phyloP scores from a whole-genome alignment of 1,140 invertebrate species.

The Drosophila parabipectinata region DNA sequence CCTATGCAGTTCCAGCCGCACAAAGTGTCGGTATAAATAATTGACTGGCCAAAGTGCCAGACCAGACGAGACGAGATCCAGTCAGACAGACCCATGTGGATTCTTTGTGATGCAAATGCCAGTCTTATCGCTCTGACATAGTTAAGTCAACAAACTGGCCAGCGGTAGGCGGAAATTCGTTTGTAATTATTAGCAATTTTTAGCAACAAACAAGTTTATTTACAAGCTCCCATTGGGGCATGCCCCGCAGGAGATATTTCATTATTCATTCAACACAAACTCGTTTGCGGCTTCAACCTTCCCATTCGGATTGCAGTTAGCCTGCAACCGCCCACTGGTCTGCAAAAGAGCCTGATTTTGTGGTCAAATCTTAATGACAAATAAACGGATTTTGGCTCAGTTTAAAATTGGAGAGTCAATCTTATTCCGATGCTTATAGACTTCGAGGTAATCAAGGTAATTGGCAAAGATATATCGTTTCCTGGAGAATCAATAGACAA shows the following conservation, averaged over 20 bases:
- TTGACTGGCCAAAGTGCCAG: slow-evolving; percentile 67
- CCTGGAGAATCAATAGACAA: too few relatives aligned
- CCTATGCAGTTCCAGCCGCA: slow-evolving; percentile 55
- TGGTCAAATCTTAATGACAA: slow-evolving; percentile 42
- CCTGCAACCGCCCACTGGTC: slow-evolving; percentile 45
- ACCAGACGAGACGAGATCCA: slow-evolving; percentile 53
- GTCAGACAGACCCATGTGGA: not conserved
- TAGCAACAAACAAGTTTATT: slow-evolving; percentile 64
- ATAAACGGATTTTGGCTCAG: slow-evolving; percentile 1
- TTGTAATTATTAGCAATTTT: slow-evolving; percentile 66
- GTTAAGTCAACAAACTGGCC: slow-evolving; percentile 56
- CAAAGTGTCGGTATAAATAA: slow-evolving; percentile 77
- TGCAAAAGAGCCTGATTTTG: slow-evolving; percentile 17
- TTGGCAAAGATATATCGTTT: too few relatives aligned
- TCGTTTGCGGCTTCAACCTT: slow-evolving; percentile 39
- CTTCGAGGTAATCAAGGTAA: too few relatives aligned
- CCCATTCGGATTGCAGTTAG: slow-evolving; percentile 43
- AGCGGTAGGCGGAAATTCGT: slow-evolving; percentile 66
- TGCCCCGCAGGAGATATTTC: slow-evolving; percentile 14
- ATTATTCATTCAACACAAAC: slow-evolving; percentile 35
- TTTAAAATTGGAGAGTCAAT: not conserved
- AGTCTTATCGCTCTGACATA: slow-evolving; percentile 72
- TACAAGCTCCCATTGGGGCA: slow-evolving; percentile 23
- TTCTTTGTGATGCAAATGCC: slow-evolving; percentile 69
- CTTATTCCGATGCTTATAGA: too few relatives aligned